Conservation (phyloP, 2,888 invertebrate genomes). For the Ectobius pallidus region DNA sequence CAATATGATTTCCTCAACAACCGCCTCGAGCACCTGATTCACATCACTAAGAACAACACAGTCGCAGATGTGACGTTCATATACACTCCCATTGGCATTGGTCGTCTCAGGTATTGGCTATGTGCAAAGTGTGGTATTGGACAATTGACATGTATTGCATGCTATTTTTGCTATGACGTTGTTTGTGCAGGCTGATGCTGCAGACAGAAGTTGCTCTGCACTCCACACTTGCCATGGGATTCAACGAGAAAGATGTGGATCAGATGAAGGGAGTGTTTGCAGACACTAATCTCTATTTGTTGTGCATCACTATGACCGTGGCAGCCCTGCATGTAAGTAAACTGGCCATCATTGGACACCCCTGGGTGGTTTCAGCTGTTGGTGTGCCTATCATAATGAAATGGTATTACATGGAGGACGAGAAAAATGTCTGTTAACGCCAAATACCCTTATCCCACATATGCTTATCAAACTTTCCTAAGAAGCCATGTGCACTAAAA, state of each 20-base stretch:
- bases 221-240: constrained; percentile 77
- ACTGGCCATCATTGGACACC: not conserved
- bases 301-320: constrained; percentile 88
- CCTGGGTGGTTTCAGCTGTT: too few species aligned
- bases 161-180: not conserved
- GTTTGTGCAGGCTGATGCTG: constrained; percentile 65
- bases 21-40: constrained; percentile 74
- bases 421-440: too few species aligned
- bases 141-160: not conserved
- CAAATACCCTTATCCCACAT: too few species aligned
- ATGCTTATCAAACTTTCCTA: too few species aligned
- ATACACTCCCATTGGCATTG: constrained; percentile 79
- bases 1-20: constrained; percentile 84
- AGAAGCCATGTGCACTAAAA: too few species aligned
- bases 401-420: too few species aligned
- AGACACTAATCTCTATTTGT: constrained; percentile 91
- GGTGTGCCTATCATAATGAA: too few species aligned
- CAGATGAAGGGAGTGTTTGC: constrained; percentile 96
- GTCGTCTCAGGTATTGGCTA: constrained; percentile 55
- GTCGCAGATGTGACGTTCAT: constrained; percentile 70
- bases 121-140: too few species aligned
- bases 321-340: constrained; percentile 89
- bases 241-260: constrained; percentile 92
- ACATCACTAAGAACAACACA: constrained; percentile 64
- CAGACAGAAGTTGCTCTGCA: constrained; percentile 78